phyloP scores from a whole-genome alignment of 2,113 vertebrate species.

The Neofelis nebulosa region DNA sequence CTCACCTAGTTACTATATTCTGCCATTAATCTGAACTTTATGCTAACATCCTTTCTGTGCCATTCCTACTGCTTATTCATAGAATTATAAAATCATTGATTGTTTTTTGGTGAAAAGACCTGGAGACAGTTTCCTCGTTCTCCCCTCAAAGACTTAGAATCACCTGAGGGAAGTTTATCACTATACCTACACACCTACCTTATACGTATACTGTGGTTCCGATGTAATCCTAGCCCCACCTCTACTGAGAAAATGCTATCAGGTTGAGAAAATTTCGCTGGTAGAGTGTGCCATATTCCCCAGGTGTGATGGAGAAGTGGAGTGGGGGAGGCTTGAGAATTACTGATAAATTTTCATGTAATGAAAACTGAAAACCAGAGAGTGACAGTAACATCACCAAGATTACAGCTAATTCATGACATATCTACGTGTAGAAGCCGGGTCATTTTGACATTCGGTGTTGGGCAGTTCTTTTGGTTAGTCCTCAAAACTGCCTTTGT shows the following conservation, averaged over 20 bases:
- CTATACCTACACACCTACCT: neutral
- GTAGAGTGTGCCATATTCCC: neutral
- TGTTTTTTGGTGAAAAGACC: neutral
- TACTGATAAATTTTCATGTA: neutral
- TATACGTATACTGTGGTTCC: neutral
- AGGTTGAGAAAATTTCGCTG: slow-evolving; percentile 28
- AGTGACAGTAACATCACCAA: neutral
- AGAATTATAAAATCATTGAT: slow-evolving; percentile 18
- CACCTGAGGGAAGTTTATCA: neutral
- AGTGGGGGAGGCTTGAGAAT: neutral
- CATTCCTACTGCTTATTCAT: neutral
- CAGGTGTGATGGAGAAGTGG: neutral
- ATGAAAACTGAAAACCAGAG: neutral
- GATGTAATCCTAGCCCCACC: neutral
- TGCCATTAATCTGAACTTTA: neutral
- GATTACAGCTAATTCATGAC: neutral
- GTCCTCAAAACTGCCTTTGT: neutral
- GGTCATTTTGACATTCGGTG: neutral
- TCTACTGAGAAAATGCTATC: neutral
- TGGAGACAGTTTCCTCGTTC: neutral
- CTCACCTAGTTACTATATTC: neutral
- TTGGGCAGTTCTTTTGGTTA: neutral
- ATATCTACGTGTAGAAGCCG: neutral
- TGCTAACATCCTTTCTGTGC: neutral
- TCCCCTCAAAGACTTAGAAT: slow-evolving; percentile 17